Evolutionary conservation across 2,113 vertebrate genomes (phyloP).

Genomic region (Mola mola): DNA sequence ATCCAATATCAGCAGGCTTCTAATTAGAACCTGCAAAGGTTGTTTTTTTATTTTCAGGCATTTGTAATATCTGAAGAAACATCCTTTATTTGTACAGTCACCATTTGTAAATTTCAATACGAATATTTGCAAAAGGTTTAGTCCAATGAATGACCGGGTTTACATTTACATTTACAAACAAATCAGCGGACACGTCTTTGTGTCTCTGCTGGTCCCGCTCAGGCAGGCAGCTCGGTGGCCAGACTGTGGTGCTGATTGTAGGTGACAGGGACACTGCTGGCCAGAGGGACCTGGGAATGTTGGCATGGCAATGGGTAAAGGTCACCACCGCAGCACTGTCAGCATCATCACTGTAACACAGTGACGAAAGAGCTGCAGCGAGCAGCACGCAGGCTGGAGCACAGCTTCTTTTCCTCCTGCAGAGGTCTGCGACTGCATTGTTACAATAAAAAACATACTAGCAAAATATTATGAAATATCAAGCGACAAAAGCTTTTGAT

Average conservation of each 20-base stretch:
- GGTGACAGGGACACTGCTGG: constrained; percentile 78
- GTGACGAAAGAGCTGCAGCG: constrained; percentile 55
- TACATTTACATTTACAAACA: neutral
- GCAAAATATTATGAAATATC: too few relatives aligned
- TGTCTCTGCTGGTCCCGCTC: constrained; percentile 44
- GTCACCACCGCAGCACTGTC: constrained; percentile 70
- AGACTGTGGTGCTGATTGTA: constrained; percentile 63
- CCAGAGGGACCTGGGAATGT: constrained; percentile 67
- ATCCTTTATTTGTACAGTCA: too few relatives aligned
- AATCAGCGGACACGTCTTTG: constrained; percentile 20
- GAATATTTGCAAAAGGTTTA: too few relatives aligned
- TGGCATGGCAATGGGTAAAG: constrained; percentile 73
- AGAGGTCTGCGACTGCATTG: too few relatives aligned
- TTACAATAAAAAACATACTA: too few relatives aligned
- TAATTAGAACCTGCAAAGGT: too few relatives aligned
- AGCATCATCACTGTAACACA: constrained; percentile 65
- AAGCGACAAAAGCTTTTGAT: too few relatives aligned
- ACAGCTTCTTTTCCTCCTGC: neutral
- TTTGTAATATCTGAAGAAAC: too few relatives aligned
- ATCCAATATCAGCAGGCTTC: too few relatives aligned
- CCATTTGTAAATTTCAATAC: too few relatives aligned
- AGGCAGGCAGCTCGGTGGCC: constrained; percentile 49
- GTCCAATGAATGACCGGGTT: too few relatives aligned
- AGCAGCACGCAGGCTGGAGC: constrained; percentile 44
- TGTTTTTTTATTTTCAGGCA: too few relatives aligned